Evolutionary conservation across 2,797 vertebrate genomes (phyloP).

Genomic region (Falco peregrinus): DNA sequence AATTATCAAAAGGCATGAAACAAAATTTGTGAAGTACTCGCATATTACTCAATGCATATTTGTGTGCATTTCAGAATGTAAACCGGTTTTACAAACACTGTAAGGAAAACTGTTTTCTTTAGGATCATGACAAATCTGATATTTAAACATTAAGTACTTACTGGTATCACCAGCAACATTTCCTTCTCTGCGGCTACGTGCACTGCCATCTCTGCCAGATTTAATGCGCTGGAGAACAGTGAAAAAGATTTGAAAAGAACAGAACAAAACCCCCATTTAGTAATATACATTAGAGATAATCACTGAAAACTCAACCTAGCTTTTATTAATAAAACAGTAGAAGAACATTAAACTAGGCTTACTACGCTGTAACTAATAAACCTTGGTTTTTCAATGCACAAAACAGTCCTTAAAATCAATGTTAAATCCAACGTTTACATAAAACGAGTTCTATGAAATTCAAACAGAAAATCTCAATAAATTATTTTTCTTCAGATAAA

Average conservation of each 20-base stretch:
- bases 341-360: not conserved
- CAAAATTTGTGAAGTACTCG: not conserved
- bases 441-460: constrained; percentile 27
- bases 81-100: not conserved
- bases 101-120: not conserved
- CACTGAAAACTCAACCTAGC: not conserved
- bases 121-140: not conserved
- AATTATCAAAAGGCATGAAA: not conserved
- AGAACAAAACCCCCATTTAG: not conserved
- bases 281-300: not conserved
- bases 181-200: constrained; percentile 83
- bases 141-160: constrained; percentile 75
- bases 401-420: not conserved
- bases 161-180: constrained; percentile 80
- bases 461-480: not conserved
- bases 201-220: constrained; percentile 88
- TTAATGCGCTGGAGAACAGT: constrained; percentile 80
- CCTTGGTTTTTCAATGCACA: not conserved
- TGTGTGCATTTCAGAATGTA: not conserved
- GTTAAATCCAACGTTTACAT: constrained; percentile 4
- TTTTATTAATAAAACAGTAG: not conserved
- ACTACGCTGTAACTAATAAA: not conserved
- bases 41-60: not conserved
- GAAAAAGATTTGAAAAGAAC: constrained; percentile 5
- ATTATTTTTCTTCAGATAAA: constrained; percentile 41